Evolutionary conservation across 2,113 vertebrate genomes (phyloP).

Genomic region (Fukomys damarensis): DNA sequence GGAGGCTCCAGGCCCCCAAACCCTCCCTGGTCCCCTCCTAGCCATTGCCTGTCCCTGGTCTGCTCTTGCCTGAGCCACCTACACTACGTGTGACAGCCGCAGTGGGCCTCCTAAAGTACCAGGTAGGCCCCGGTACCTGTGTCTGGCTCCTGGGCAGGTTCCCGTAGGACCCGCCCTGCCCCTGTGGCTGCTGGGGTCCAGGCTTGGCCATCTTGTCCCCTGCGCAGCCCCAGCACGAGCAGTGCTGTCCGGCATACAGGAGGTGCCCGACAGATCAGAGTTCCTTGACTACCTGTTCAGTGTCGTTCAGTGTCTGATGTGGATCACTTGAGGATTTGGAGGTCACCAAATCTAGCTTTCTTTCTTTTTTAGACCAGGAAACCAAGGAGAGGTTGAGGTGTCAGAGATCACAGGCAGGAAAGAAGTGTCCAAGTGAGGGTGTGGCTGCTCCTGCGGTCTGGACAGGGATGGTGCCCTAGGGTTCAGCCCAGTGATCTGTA

Average conservation of each 20-base stretch:
- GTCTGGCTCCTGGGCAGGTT: not conserved
- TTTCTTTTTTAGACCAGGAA: not conserved
- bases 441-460: not conserved
- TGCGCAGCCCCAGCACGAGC: no score
- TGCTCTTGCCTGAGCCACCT: not conserved
- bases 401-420: not conserved
- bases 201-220: not conserved
- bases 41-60: not conserved
- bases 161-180: not conserved
- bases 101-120: not conserved
- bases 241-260: no score
- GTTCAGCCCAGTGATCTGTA: not conserved
- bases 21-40: not conserved
- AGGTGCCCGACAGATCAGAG: not conserved
- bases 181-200: not conserved
- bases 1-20: not conserved
- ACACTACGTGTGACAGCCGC: not conserved
- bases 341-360: not conserved
- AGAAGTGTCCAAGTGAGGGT: not conserved
- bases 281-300: not conserved
- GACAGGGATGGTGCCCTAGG: not conserved
- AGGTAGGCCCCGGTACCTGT: no score
- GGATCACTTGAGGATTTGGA: not conserved
- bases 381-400: not conserved
- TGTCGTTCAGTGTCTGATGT: not conserved